Percentiles rank a stretch among this genome's conserved stretches.
Conservation (phyloP, 2,113 vertebrate genomes). For the Pelecanoides urinatrix region DNA sequence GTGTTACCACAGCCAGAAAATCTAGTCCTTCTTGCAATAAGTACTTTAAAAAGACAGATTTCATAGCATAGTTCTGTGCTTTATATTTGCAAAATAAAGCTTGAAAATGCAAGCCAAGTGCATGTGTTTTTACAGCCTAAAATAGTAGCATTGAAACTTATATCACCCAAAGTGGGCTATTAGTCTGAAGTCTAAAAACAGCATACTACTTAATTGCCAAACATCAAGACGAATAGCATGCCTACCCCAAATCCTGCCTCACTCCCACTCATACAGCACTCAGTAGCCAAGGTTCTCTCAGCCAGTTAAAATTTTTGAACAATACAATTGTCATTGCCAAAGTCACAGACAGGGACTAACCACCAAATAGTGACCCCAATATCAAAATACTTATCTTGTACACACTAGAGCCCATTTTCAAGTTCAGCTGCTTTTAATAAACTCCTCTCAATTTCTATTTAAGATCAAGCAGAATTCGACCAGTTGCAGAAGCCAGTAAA, state of each 20-base stretch:
- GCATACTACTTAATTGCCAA: not conserved
- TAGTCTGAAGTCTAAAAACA: not conserved
- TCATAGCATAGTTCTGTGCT: not conserved
- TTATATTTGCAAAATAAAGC: not conserved
- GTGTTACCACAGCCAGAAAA: slow-evolving; percentile 34
- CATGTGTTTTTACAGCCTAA: not conserved
- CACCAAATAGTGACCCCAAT: not conserved
- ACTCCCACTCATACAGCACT: not conserved
- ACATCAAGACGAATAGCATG: not conserved
- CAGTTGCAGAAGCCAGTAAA: not conserved
- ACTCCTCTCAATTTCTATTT: not conserved
- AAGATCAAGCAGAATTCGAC: not conserved
- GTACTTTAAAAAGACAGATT: not conserved
- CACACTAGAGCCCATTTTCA: not conserved
- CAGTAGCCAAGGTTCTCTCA: not conserved
- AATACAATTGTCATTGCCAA: not conserved
- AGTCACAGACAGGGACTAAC: not conserved
- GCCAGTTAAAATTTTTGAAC: not conserved
- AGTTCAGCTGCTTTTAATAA: not conserved
- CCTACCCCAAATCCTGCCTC: not conserved
- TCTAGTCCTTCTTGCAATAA: not conserved
- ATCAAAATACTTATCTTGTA: not conserved
- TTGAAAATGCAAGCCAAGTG: not conserved
- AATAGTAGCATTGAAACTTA: not conserved
- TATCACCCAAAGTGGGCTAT: not conserved